Percentiles rank a stretch among this genome's conserved stretches.
Conservation (phyloP, 2,113 vertebrate genomes). For the Leptosomus discolor region DNA sequence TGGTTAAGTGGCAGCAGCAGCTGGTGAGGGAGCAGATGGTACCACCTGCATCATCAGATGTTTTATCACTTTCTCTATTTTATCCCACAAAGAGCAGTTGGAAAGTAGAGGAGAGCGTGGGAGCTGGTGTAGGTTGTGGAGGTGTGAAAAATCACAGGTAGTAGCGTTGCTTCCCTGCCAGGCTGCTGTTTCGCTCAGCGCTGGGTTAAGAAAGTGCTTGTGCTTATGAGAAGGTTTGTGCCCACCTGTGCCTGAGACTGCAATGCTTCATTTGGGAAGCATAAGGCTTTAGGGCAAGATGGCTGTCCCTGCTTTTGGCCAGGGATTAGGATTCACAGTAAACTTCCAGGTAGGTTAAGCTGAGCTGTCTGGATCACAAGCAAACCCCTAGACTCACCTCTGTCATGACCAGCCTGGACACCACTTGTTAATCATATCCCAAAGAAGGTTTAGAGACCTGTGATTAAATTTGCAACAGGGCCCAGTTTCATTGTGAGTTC, state of each 20-base stretch:
- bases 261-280: background rate
- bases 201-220: background rate
- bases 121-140: slow-evolving; percentile 27
- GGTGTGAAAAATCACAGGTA: slow-evolving; percentile 54
- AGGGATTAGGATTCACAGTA: background rate
- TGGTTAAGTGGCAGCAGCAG: slow-evolving; percentile 32
- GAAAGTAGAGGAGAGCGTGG: slow-evolving; percentile 3
- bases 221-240: background rate
- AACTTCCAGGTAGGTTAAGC: background rate
- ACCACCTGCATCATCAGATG: slow-evolving; percentile 59
- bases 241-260: background rate
- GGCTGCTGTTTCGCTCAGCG: background rate
- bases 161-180: background rate
- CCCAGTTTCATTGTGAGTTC: background rate
- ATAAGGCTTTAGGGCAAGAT: background rate
- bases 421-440: background rate
- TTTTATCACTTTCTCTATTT: slow-evolving; percentile 53
- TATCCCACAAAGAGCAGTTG: slow-evolving; percentile 3
- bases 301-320: background rate
- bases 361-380: background rate
- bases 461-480: background rate
- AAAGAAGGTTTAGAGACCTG: background rate
- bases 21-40: slow-evolving; percentile 65
- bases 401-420: background rate
- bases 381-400: background rate